Percentiles rank a stretch among this genome's conserved stretches.
Evolutionary conservation across 2,797 vertebrate genomes (phyloP).

Genomic region (Lutjanus argentimaculatus): DNA sequence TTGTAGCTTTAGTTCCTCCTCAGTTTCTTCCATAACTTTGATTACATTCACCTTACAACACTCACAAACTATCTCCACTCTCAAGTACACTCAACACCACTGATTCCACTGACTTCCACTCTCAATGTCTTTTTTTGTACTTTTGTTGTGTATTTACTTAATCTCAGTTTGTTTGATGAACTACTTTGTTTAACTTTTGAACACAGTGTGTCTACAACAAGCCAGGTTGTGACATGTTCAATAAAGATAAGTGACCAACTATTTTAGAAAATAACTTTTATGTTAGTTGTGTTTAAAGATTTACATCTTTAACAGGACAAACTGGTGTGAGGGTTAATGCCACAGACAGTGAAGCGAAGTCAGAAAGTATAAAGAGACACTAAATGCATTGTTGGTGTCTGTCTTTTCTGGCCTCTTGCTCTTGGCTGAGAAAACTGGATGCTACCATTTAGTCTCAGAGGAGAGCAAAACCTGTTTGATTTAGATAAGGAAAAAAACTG

Average conservation of each 20-base stretch:
- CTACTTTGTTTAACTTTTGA: no score
- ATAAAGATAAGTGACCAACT: not conserved
- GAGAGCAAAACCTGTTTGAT: not conserved
- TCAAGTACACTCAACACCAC: no score
- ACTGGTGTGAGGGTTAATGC: not conserved
- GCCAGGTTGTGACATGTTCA: no score
- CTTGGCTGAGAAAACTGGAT: not conserved
- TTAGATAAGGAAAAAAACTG: not conserved
- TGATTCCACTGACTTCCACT: no score
- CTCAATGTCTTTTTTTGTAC: no score
- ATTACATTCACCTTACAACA: no score
- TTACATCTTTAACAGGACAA: not conserved
- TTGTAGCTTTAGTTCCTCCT: no score
- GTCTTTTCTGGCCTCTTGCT: not conserved
- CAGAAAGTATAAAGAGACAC: not conserved
- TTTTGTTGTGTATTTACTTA: no score
- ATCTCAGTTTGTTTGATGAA: no score
- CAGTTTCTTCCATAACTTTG: no score
- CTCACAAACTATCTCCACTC: no score
- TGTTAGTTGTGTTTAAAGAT: conserved; percentile 1
- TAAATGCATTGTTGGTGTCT: not conserved
- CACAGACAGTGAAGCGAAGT: not conserved
- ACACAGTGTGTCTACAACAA: no score
- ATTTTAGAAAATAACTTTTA: not conserved
- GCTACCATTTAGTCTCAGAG: not conserved